Conservation (phyloP, 2,113 vertebrate genomes). For the Chloroceryle aenea region DNA sequence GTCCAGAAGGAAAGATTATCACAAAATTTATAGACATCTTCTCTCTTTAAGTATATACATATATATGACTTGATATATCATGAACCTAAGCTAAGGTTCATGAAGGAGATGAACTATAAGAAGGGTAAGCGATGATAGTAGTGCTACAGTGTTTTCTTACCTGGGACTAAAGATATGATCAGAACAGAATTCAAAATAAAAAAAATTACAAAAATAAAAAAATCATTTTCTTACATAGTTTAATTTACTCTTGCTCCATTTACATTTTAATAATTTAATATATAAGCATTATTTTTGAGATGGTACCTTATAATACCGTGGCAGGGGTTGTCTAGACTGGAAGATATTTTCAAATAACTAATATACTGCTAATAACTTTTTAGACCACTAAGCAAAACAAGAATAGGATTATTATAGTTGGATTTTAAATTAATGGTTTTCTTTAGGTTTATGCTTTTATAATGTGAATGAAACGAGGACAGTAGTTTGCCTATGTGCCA, state of each 20-base stretch:
- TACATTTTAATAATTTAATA: background rate
- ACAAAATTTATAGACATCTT: background rate
- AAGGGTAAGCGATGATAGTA: background rate
- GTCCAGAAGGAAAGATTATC: background rate
- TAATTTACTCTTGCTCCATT: background rate
- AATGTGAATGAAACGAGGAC: background rate
- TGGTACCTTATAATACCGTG: background rate
- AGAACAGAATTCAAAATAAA: background rate
- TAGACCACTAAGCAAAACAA: background rate
- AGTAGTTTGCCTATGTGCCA: background rate
- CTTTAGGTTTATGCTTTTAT: too few relatives aligned
- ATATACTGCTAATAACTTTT: background rate
- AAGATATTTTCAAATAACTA: background rate
- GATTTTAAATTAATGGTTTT: too few relatives aligned
- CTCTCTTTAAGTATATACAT: background rate
- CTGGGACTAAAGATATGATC: background rate
- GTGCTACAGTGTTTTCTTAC: background rate
- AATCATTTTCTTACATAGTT: background rate
- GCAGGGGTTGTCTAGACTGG: background rate
- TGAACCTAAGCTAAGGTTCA: background rate
- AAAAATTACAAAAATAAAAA: background rate
- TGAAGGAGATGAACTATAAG: background rate
- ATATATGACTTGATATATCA: too few relatives aligned
- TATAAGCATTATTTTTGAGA: background rate
- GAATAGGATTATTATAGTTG: background rate